These are phyloP conservation scores for Chelon labrosus DNA, from an alignment of 2,797 vertebrate genomes.

Conservation along the genomic window DNA sequence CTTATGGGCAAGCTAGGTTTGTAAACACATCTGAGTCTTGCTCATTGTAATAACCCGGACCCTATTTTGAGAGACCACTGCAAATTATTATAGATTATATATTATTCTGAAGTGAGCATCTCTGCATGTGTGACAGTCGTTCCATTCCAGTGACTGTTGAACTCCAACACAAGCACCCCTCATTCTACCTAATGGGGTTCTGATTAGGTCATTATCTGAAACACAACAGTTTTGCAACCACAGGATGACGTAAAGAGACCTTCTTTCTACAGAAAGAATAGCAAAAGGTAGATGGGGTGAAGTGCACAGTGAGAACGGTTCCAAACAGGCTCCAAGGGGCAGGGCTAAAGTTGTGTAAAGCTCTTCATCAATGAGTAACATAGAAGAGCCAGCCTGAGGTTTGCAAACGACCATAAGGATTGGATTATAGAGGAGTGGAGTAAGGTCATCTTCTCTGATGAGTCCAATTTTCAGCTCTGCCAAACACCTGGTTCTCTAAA, in stretches of 20 bases:
- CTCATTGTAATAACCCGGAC: too few species aligned
- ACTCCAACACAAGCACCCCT: too few species aligned
- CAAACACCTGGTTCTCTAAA: slow-evolving; percentile 16
- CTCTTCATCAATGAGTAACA: neutral
- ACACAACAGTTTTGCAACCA: neutral
- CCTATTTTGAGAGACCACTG: too few species aligned
- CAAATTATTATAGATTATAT: too few species aligned
- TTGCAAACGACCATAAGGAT: neutral
- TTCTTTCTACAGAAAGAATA: neutral
- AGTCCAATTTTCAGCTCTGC: slow-evolving; percentile 13
- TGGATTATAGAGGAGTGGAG: neutral
- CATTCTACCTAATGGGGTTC: too few species aligned
- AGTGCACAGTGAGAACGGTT: neutral
- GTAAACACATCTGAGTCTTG: too few species aligned
- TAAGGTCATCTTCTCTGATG: slow-evolving; percentile 6
- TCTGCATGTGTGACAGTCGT: too few species aligned
- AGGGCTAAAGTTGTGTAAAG: neutral
- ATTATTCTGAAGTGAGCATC: too few species aligned
- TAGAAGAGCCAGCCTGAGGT: slow-evolving; percentile 1
- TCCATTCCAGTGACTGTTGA: too few species aligned
- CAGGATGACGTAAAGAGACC: slow-evolving; percentile 1
- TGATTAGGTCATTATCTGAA: too few species aligned
- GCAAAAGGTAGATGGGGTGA: neutral
- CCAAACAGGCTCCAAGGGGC: neutral
- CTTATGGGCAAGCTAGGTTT: too few species aligned